These are phyloP conservation scores for Ecliptopera silaceata DNA, from an alignment of 2,888 invertebrate species.

Conservation along the genomic window DNA sequence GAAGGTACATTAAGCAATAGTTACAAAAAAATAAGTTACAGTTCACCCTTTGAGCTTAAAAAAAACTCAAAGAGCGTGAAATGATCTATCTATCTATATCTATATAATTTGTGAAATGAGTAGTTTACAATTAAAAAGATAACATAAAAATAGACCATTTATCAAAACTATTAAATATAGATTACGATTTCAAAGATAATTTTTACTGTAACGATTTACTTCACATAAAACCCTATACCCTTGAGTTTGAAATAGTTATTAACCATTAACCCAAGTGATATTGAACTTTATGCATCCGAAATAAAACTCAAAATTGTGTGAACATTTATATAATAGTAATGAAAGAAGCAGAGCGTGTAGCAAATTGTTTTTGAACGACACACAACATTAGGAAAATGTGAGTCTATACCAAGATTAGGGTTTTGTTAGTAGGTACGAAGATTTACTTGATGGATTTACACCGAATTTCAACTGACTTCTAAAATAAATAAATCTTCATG, in stretches of 20 bases:
- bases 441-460: background rate
- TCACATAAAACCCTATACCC: slow-evolving; percentile 51
- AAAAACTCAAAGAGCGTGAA: no score
- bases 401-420: slow-evolving; percentile 5
- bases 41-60: no score
- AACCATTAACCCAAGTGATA: background rate
- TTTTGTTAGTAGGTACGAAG: slow-evolving; percentile 19
- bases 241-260: slow-evolving; percentile 11
- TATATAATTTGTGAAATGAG: no score
- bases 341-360: slow-evolving; percentile 72
- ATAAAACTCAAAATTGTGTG: slow-evolving; percentile 15
- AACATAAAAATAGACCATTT: no score
- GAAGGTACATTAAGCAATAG: no score
- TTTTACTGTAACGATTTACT: no score
- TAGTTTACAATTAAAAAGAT: no score
- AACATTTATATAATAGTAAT: slow-evolving; percentile 49
- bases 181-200: no score
- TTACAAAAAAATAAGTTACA: no score
- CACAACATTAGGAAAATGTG: slow-evolving; percentile 62
- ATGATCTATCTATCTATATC: no score
- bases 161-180: no score
- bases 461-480: slow-evolving; percentile 3
- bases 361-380: slow-evolving; percentile 81
- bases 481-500: no score
- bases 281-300: slow-evolving; percentile 5